Evolutionary conservation across 1,140 invertebrate species (phyloP).

Genomic region (Drosophila willistoni): DNA sequence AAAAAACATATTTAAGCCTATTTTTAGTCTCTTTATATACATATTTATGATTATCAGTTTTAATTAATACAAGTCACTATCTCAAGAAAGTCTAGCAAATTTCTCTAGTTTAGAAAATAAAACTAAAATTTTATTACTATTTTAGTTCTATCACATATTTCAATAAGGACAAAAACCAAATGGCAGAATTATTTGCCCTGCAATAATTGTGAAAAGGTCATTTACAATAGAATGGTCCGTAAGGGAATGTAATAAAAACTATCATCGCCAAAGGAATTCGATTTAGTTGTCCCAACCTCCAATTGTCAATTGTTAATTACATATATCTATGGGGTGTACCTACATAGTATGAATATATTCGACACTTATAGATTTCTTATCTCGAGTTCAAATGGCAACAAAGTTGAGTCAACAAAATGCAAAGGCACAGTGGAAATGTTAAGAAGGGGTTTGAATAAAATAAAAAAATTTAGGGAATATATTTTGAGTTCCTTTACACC

Average conservation of each 20-base stretch:
- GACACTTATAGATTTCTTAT: constrained; percentile 16
- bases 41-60: too few relatives aligned
- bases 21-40: too few relatives aligned
- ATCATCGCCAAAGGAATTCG: neutral
- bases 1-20: too few relatives aligned
- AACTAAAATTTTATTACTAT: too few relatives aligned
- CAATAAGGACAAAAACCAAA: too few relatives aligned
- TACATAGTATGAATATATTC: neutral
- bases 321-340: constrained; percentile 5
- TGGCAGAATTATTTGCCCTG: constrained; percentile 44
- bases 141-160: too few relatives aligned
- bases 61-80: too few relatives aligned
- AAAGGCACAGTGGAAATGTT: constrained; percentile 1
- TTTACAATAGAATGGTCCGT: constrained; percentile 53
- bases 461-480: too few relatives aligned
- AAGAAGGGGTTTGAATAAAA: neutral
- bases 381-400: constrained; percentile 36
- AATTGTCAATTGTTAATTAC: constrained; percentile 9
- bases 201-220: constrained; percentile 68
- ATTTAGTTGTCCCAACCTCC: neutral
- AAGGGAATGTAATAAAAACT: constrained; percentile 46
- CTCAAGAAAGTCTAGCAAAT: too few relatives aligned
- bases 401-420: constrained; percentile 42
- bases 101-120: too few relatives aligned
- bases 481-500: too few relatives aligned